These are phyloP conservation scores for Trachelus tabidus DNA, from an alignment of 2,888 invertebrate species.

Conservation along the genomic window DNA sequence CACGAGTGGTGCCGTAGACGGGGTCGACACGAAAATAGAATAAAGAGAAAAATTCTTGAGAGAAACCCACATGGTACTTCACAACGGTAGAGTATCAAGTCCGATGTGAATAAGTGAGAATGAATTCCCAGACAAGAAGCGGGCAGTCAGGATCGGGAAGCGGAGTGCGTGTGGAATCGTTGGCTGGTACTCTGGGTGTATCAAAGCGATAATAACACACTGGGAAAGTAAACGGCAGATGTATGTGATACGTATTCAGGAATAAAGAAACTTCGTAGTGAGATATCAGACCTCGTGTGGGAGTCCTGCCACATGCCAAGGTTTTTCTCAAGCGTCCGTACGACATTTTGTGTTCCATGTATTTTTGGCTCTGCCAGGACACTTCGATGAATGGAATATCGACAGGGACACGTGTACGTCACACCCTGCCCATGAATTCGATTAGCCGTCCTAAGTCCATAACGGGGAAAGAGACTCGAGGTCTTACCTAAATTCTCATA, in stretches of 20 bases:
- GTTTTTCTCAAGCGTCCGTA: conserved; percentile 30
- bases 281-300: conserved; percentile 32
- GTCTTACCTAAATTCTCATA: neutral
- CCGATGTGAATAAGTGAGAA: neutral
- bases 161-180: neutral
- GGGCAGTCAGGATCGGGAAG: neutral
- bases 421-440: neutral
- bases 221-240: neutral
- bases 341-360: conserved; percentile 26
- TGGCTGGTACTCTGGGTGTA: neutral
- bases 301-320: conserved; percentile 43
- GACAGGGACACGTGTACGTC: neutral
- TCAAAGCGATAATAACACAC: neutral
- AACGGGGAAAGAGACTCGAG: neutral
- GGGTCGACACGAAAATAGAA: neutral
- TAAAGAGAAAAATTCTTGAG: neutral
- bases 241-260: neutral
- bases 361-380: neutral
- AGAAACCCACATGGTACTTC: neutral
- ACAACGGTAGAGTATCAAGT: neutral
- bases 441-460: neutral
- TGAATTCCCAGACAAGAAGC: neutral
- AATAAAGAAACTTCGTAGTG: conserved; percentile 5
- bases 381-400: neutral
- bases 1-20: neutral